Base-by-base conservation (phyloP, 92 coral and sea anemone genomes). In the Blastomussa wellsi region DNA sequence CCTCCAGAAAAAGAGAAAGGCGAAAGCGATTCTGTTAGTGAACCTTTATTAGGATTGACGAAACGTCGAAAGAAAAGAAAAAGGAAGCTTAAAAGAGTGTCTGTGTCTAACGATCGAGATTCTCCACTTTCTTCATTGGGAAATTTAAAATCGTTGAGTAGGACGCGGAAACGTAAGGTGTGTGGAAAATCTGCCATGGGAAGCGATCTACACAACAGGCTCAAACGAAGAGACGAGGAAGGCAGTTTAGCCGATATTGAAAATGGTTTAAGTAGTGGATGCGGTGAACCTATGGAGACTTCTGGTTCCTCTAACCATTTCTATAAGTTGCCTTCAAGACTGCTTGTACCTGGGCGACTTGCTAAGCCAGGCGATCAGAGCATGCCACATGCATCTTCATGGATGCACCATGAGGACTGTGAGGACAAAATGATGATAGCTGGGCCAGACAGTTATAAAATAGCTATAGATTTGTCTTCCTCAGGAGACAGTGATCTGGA, bases 21-120 rank as follows among this genome's bases (percentile, higher is more conserved):
- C 66, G 99, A 96, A 66, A 95, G 94, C 42, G 99, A 96, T 76
- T 91, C 95, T 26, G 84, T 92, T 33, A 87, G 91, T 17, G 95
- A 90, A 38, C 79, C 87, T 47, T 74, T 87, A 38, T 80, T 84
- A 47, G 92, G 94, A 60, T 78, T 92, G 76, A 88, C 90, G 1
- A 92, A 88, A 80, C 93, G 90, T 28, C 79, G 99, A 67, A 87
- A 89, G 39, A 95, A 95, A 62, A 87, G 99, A 32, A 96, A 93
- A 73, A 84, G 98, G 64, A 96, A 94, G 83, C 92, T 91, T 26
- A 96, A 90, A 74, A 89, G 95, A 15, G 87, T 90, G 55, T 90
- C 87, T 19, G 85, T 81, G 42, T 75, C 89, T 9, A 90, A 71
- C 31, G 88, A 81, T 82, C 88, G 68, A 59, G 88, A 87, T 76